Evolutionary conservation across 1,140 invertebrate genomes (phyloP).

Genomic region (Pseudomyrmex sp.): DNA sequence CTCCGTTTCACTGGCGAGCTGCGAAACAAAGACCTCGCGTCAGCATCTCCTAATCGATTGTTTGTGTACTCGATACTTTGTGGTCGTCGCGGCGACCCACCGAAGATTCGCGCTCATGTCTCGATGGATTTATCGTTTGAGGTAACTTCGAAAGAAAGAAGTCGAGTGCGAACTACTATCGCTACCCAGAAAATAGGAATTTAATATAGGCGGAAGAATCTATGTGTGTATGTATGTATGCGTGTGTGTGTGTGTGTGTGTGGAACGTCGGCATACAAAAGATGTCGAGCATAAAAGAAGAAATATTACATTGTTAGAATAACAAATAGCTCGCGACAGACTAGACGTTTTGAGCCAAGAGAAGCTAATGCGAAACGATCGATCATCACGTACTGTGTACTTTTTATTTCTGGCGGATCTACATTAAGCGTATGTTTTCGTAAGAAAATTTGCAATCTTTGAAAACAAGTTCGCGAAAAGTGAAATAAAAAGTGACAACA

Average conservation of each 20-base stretch:
- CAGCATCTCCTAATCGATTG: conserved; percentile 34
- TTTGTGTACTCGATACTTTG: conserved; percentile 48
- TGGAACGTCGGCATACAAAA: conserved; percentile 24
- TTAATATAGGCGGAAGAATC: conserved; percentile 56
- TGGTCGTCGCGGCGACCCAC: background rate
- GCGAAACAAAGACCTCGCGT: conserved; percentile 18
- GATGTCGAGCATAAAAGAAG: conserved; percentile 46
- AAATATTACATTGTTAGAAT: conserved; percentile 53
- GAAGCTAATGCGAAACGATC: conserved; percentile 38
- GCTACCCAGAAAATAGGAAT: conserved; percentile 43
- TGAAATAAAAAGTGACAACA: background rate
- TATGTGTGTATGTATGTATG: too few species aligned
- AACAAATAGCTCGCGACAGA: conserved; percentile 44
- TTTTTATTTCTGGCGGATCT: background rate
- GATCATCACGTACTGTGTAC: conserved; percentile 2
- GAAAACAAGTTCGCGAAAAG: conserved; percentile 1
- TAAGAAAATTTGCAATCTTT: background rate
- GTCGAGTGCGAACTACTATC: conserved; percentile 14
- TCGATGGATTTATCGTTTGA: conserved; percentile 20
- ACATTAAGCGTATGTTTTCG: background rate
- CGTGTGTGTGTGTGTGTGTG: too few species aligned
- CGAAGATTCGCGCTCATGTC: conserved; percentile 19
- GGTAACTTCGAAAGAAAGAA: conserved; percentile 17
- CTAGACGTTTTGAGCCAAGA: background rate
- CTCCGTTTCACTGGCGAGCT: conserved; percentile 48